Base-by-base conservation (phyloP, 2,888 invertebrate species). In the Drosophila nigricruria region DNA sequence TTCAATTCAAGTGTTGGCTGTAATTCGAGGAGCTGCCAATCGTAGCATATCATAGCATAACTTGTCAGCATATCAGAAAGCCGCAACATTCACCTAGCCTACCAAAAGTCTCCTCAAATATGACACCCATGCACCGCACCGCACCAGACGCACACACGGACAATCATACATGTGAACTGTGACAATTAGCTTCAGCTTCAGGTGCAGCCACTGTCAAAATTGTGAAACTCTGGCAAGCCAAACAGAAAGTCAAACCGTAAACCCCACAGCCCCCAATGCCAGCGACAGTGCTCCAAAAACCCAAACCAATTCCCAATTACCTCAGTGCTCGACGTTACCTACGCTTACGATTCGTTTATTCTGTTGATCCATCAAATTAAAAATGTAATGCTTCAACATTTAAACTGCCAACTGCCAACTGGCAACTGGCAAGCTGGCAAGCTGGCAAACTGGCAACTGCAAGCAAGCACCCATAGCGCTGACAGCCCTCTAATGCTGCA, bases 361-460 rank as follows among this genome's bases (percentile, higher is more conserved):
- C 90, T 91, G 90, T 91, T 91, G 92, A 91, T 91, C 88, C 79
- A 91, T 91, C 82, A 86, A 91, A 91, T 91, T 90, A 91, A 90
- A 91, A 90, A 89, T 83, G 81, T 82, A 82, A 79, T 89, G 82
- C 86, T 91, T 81, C 84, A 87, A 91, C 88, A 91, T 90, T 91
- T 90, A 81, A 75, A 79, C 77, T 62, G 58, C 27, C 70, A 59
- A 34, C 61, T 52, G 53, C 2, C 36, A 65, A 27, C 43, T 52
- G 40, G 27, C 18, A 23, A 2, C 36, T 23, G 47, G 5, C 14
- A 23, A 10, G n/a, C 20, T 42, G 18, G 4, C 40, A 18, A 8
- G n/a, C 38, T 38, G 12, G 40, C 38, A 10, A 23, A 2, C 34
- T 23, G 45, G 36, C 36, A 36, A 36, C 38, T 38, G 45, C 45